Base-by-base conservation (phyloP, 2,888 invertebrate species). In the Cosmia trapezina region DNA sequence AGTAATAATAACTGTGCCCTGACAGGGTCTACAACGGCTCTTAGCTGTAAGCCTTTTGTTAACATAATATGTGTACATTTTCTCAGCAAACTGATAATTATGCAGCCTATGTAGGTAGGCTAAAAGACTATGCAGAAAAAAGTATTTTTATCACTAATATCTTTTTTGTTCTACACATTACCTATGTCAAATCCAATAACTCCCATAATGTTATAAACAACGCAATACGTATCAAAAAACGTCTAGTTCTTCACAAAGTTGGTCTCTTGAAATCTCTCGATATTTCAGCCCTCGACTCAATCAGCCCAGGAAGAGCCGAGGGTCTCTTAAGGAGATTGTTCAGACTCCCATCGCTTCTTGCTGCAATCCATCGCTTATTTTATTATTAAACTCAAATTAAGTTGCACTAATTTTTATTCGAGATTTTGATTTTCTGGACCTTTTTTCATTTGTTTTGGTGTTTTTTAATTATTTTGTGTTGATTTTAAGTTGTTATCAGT, bases 261-360 rank as follows among this genome's bases (percentile, higher is more conserved):
- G 47, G 70, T 74, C 83, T 84, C 77, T 84, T 78, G 64, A 81
- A 78, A 85, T 85, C 86, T 80, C 83, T 85, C 86, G 86, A 89
- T 88, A 86, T 84, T 84, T 81, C 62, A 80, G 73, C 81, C 67
- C 88, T 89, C 78, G 84, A 84, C 86, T 87, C 89, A 87, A 89
- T 89, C 86, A 83, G 28, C 28, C 28, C 3, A 28, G 83, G 80
- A 75, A 78, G 65, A 73, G 73, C 66, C 45, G 70, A 86, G 86
- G 65, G 80, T 57, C 83, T 80, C 86, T 89, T 82, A 84, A 85
- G 87, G 70, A 88, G 82, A 88, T 90, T 86, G 88, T 88, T 84
- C 86, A 86, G 78, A 28, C 86, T 83, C 87, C 89, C 87, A 83
- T 84, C 82, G 81, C 84, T 86, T 88, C 90, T 91, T 89, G 90